Evolutionary conservation across 2,888 invertebrate species (phyloP), one percentile per base, ranked within the genome.

Genomic region (Ypsolopha scabrella): DNA sequence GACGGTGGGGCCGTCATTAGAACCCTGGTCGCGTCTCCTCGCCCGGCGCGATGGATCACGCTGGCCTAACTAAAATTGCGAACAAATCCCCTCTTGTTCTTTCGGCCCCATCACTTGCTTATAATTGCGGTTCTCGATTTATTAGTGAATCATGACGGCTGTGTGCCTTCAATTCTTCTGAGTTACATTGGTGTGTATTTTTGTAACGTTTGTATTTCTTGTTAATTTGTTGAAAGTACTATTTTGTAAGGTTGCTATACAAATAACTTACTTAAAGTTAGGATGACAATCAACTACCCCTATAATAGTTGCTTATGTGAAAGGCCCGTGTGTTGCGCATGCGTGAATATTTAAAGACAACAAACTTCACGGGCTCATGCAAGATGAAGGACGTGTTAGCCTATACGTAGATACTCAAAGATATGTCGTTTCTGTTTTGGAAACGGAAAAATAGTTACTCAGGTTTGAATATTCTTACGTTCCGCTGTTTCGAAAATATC

Each of bases 11-110:
- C 24, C 24, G 24, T 8, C 65, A 80, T 82, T 82, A 79, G 64
- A 64, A 75, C 77, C 71, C 83, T 61, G 55, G 74, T 64, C 80
- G 66, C 77, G 81, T 82, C 66, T 60, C 66, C 68, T 65, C 78
- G 71, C 76, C 67, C 73, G 71, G 70, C 68, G 64, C 53, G 34
- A 46, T 65, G 82, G 82, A 81, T 85, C 83, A 79, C 72, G 74
- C 78, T 55, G 80, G 82, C 80, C 82, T 82, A 77, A 73, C 75
- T 74, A 69, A 75, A 82, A 85, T 83, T 81, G 82, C 81, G 61
- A 76, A 70, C 70, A 75, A 75, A 85, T 82, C 82, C 81, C 74
- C 66, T 66, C 60, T 64, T 60, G 68, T 62, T 58, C 64, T 60
- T 58, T 54, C 57, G 57, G 56, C 64, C 24, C 65, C 65, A 68